Base-by-base conservation (phyloP, 2,113 vertebrate genomes). In the Parus major region DNA sequence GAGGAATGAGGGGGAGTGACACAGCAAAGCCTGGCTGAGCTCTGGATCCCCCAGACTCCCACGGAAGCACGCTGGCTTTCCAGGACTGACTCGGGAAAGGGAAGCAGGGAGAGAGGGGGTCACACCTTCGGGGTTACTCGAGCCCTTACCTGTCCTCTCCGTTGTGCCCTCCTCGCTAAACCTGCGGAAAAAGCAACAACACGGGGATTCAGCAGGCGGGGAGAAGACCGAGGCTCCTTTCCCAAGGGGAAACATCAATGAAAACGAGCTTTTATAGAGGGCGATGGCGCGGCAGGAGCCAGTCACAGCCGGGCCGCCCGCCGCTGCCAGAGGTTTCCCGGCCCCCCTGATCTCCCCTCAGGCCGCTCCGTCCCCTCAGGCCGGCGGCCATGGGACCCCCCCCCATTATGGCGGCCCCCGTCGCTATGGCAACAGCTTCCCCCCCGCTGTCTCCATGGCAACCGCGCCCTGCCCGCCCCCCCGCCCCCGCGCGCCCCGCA, bases 101-200 rank as follows among this genome's bases (percentile, higher is more conserved):
- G 15, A 46, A 41, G 3, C 3, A 7, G 50, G 23, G 2, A 5
- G 1, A 4, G 17, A 5, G 15, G 21, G 1, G 8, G 1, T 29
- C 13, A 1, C 57, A 31, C 36, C 29, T 46, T 4, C 36, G 31
- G 23, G n/a, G 60, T 11, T 20, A 42, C 36, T 41, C 41, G 2
- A 86, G 56, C 42, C 78, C 86, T 92, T 81, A 94, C 92, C 95
- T 92, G 35, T 82, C 79, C 69, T 72, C 56, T 71, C 64, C 6
- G 35, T 69, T 16, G 75, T 1, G n/a, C 35, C 41, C 50, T 85
- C 75, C 84, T 77, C 39, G 47, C 50, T 88, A 87, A 68, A 90
- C 75, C 92, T 94, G 69, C 44, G 46, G 86, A 70, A 72, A 55
- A 81, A 80, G 42, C 57, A 66, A 60, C 29, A 72, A 72, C 10